A percentile compares a stretch with the other conserved stretches of the same genome.
Evolutionary conservation across 1,140 invertebrate genomes (phyloP).

Genomic region (Helicoverpa armigera): DNA sequence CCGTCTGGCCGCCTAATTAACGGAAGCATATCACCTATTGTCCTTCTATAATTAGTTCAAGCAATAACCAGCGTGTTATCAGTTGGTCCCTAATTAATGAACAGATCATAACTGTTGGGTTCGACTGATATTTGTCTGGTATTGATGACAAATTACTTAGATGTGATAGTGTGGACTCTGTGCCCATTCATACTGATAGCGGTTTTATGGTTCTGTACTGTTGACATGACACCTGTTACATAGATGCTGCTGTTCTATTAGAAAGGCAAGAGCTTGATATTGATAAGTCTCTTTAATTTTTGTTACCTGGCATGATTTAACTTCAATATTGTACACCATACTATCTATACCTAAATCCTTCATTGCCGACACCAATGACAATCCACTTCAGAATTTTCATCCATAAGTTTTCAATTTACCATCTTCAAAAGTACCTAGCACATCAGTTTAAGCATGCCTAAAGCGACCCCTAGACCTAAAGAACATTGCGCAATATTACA

Average conservation of each 20-base stretch:
- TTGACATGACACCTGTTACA: not conserved
- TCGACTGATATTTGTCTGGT: conserved; percentile 47
- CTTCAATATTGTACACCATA: no score
- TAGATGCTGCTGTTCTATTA: not conserved
- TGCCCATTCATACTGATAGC: conserved; percentile 39
- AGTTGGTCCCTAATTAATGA: conserved; percentile 15
- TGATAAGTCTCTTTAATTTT: no score
- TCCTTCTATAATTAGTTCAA: conserved; percentile 6
- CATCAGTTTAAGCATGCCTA: no score
- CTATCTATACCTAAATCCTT: no score
- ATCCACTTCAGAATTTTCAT: not conserved
- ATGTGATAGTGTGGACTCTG: conserved; percentile 52
- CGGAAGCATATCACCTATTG: conserved; percentile 9
- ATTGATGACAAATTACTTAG: conserved; percentile 48
- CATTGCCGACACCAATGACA: conserved; percentile 13
- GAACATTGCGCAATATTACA: no score
- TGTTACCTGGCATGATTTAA: no score
- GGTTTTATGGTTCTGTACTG: not conserved
- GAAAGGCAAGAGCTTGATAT: not conserved
- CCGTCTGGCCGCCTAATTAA: conserved; percentile 38
- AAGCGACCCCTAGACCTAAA: no score
- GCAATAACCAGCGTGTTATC: conserved; percentile 37
- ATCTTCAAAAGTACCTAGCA: no score
- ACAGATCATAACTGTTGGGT: conserved; percentile 8
- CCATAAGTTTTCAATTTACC: no score